Evolutionary conservation across 1,140 invertebrate species (phyloP).

Genomic region (Drosophila mayri): DNA sequence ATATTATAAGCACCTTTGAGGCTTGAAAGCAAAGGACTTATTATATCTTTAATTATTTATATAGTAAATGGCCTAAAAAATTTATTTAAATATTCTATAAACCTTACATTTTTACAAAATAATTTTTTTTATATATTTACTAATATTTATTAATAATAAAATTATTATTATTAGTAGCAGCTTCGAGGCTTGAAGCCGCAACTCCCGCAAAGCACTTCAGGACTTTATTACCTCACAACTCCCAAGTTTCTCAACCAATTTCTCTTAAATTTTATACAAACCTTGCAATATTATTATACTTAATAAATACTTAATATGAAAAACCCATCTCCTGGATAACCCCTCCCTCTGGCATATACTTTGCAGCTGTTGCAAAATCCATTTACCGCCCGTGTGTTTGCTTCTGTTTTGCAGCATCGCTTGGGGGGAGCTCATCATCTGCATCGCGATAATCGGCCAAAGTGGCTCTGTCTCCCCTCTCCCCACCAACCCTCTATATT

Average conservation of each 20-base stretch:
- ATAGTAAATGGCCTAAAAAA: too few relatives aligned
- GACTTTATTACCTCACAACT: background rate
- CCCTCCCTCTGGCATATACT: background rate
- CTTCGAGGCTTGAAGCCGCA: too few relatives aligned
- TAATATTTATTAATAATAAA: too few relatives aligned
- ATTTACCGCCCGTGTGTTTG: background rate
- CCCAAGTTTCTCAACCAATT: background rate
- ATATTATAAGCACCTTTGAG: background rate
- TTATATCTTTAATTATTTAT: background rate
- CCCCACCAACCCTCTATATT: background rate
- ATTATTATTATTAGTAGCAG: background rate
- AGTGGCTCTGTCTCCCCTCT: background rate
- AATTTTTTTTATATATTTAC: too few relatives aligned
- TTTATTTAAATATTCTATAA: too few relatives aligned
- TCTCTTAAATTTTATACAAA: background rate
- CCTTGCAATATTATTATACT: background rate
- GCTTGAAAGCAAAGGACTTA: too few relatives aligned
- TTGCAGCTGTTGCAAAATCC: background rate
- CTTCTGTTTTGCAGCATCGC: slow-evolving; percentile 4
- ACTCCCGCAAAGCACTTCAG: too few relatives aligned
- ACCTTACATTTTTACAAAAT: too few relatives aligned
- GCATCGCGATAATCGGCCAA: slow-evolving; percentile 9
- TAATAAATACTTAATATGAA: background rate
- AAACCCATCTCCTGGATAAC: background rate
- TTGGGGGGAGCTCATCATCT: slow-evolving; percentile 7